phyloP scores from a whole-genome alignment of 2,113 vertebrate genomes.

The Corythornis madagascariensis region DNA sequence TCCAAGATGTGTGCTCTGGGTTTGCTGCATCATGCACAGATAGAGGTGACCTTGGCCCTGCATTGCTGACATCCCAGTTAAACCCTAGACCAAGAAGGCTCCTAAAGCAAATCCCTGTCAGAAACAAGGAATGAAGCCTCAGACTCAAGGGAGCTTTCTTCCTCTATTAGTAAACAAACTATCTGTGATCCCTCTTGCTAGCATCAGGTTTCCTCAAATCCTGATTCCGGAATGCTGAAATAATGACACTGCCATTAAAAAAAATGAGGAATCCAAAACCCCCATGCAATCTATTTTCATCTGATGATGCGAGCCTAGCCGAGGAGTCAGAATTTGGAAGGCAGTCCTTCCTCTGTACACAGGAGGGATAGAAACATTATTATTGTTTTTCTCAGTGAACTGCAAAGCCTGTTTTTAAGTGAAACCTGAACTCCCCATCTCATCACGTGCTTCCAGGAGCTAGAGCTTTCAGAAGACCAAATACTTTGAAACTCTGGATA shows the following conservation, averaged over 20 bases:
- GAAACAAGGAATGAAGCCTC: not conserved
- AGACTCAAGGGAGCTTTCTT: not conserved
- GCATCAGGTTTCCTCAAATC: not conserved
- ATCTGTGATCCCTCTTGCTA: not conserved
- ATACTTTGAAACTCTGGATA: slow-evolving; percentile 53
- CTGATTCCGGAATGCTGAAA: not conserved
- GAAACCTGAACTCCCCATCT: slow-evolving; percentile 40
- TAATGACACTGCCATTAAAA: not conserved
- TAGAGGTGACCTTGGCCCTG: not conserved
- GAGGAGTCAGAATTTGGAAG: slow-evolving; percentile 6
- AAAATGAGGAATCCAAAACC: not conserved
- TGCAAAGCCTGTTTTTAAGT: slow-evolving; percentile 58
- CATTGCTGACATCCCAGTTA: not conserved
- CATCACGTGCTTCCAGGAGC: slow-evolving; percentile 49
- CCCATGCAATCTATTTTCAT: not conserved
- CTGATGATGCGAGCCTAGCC: not conserved
- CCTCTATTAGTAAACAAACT: not conserved
- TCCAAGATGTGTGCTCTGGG: not conserved
- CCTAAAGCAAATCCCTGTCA: not conserved
- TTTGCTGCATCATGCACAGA: not conserved
- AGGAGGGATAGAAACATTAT: slow-evolving; percentile 13
- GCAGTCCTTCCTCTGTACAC: not conserved
- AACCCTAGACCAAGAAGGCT: not conserved
- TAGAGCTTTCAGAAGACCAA: slow-evolving; percentile 23
- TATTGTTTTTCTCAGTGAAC: slow-evolving; percentile 49